These are phyloP conservation scores for Agrochola lychnidis DNA, from an alignment of 2,888 invertebrate genomes.

Conservation along the genomic window DNA sequence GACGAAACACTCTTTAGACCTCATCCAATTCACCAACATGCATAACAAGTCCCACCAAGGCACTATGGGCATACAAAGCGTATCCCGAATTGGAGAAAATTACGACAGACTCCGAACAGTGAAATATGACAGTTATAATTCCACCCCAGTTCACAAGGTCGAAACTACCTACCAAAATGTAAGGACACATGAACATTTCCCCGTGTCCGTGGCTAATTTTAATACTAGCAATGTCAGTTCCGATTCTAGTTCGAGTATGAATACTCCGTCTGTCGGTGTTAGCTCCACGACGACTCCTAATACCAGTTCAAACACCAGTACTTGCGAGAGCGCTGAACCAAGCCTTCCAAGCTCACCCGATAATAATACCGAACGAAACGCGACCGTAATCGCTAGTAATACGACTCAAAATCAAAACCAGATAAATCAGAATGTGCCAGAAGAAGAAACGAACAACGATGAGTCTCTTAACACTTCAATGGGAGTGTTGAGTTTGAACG, in stretches of 20 bases:
- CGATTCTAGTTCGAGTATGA: slow-evolving; percentile 93
- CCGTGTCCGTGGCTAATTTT: slow-evolving; percentile 77
- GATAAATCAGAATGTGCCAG: slow-evolving; percentile 57
- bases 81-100: slow-evolving; percentile 79
- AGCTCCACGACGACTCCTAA: slow-evolving; percentile 93
- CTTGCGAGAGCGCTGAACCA: slow-evolving; percentile 93
- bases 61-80: slow-evolving; percentile 78
- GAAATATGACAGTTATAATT: slow-evolving; percentile 80
- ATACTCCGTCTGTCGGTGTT: slow-evolving; percentile 90
- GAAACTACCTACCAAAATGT: slow-evolving; percentile 85
- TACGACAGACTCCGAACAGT: slow-evolving; percentile 78
- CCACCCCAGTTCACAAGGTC: slow-evolving; percentile 77
- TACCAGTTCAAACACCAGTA: slow-evolving; percentile 93
- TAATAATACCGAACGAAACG: slow-evolving; percentile 72
- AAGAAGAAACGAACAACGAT: slow-evolving; percentile 75
- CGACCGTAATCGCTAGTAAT: slow-evolving; percentile 62
- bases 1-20: slow-evolving; percentile 81
- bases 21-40: slow-evolving; percentile 82
- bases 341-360: slow-evolving; percentile 93
- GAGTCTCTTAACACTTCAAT: slow-evolving; percentile 82
- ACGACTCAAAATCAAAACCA: slow-evolving; percentile 67
- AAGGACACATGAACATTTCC: slow-evolving; percentile 79
- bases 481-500: slow-evolving; percentile 85
- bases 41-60: slow-evolving; percentile 75
- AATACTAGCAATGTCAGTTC: slow-evolving; percentile 89